Conservation (phyloP, 2,888 invertebrate genomes). For the Dolichomitus sp. region DNA sequence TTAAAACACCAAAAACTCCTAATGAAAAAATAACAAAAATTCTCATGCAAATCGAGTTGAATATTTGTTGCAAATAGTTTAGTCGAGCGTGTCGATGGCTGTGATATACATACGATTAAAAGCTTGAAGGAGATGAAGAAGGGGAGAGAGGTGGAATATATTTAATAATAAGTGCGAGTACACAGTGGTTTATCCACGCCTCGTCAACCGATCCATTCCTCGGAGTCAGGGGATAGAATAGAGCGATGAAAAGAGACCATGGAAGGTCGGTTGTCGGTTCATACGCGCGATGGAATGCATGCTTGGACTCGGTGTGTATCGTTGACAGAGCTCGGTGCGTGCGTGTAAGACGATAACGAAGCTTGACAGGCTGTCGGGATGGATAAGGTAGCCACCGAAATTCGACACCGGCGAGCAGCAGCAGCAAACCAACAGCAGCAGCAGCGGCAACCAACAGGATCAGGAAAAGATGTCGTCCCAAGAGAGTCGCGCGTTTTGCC, state of each 20-base stretch:
- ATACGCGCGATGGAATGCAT: slow-evolving; percentile 61
- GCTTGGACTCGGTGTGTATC: slow-evolving; percentile 62
- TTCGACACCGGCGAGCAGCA: slow-evolving; percentile 79
- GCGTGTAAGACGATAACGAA: slow-evolving; percentile 85
- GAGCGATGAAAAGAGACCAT: slow-evolving; percentile 48
- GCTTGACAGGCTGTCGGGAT: slow-evolving; percentile 85
- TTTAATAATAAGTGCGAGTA: slow-evolving; percentile 32
- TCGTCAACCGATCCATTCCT: slow-evolving; percentile 46
- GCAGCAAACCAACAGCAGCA: slow-evolving; percentile 54
- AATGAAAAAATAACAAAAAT: not conserved
- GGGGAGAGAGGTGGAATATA: slow-evolving; percentile 14
- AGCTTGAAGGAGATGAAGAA: not conserved
- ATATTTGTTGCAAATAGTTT: not conserved
- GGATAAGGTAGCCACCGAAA: slow-evolving; percentile 84
- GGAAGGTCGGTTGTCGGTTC: slow-evolving; percentile 47
- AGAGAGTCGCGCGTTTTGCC: slow-evolving; percentile 42
- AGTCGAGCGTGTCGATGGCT: slow-evolving; percentile 1
- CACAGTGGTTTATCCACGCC: slow-evolving; percentile 43
- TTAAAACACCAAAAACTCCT: no score
- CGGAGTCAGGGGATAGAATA: slow-evolving; percentile 36
- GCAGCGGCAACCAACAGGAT: slow-evolving; percentile 53
- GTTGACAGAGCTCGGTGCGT: slow-evolving; percentile 70
- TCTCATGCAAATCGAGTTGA: not conserved
- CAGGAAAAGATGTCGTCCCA: slow-evolving; percentile 52
- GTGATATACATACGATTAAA: not conserved